These are phyloP conservation scores for Aporophyla nigra DNA, from an alignment of 2,888 invertebrate genomes.

Conservation along the genomic window DNA sequence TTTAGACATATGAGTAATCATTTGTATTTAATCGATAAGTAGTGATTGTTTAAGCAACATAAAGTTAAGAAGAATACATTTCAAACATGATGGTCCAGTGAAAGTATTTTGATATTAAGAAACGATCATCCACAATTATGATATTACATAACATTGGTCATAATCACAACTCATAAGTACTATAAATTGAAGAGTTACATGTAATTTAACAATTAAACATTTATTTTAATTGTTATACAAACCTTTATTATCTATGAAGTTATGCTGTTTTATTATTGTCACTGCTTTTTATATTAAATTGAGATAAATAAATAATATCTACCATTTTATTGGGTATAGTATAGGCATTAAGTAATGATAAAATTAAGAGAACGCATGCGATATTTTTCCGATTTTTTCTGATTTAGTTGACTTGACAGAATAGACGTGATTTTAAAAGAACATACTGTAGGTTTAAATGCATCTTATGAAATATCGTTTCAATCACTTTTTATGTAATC, in stretches of 20 bases:
- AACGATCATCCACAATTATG: slow-evolving; percentile 7
- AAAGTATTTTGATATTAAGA: slow-evolving; percentile 23
- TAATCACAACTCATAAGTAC: not conserved
- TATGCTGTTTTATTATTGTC: not conserved
- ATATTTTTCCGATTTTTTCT: too few species aligned
- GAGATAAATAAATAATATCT: not conserved
- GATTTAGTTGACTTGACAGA: too few species aligned
- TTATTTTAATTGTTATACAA: too few species aligned
- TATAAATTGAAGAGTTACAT: slow-evolving; percentile 10
- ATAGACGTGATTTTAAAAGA: too few species aligned
- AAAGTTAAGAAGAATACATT: slow-evolving; percentile 10
- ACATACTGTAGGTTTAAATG: too few species aligned
- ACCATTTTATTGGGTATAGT: not conserved
- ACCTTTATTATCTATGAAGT: too few species aligned
- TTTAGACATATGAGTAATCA: not conserved
- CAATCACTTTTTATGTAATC: too few species aligned
- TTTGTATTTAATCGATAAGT: not conserved
- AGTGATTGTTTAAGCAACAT: slow-evolving; percentile 22
- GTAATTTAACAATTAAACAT: not conserved
- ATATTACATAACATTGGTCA: slow-evolving; percentile 21
- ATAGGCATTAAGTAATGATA: not conserved
- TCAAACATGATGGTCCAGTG: slow-evolving; percentile 2
- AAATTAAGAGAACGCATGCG: too few species aligned
- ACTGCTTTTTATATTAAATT: slow-evolving; percentile 11
- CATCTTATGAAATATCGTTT: too few species aligned